Evolutionary conservation across 2,113 vertebrate species (phyloP), one percentile per base, ranked within the genome.

Genomic region (Dunckerocampus dactyliophorus): DNA sequence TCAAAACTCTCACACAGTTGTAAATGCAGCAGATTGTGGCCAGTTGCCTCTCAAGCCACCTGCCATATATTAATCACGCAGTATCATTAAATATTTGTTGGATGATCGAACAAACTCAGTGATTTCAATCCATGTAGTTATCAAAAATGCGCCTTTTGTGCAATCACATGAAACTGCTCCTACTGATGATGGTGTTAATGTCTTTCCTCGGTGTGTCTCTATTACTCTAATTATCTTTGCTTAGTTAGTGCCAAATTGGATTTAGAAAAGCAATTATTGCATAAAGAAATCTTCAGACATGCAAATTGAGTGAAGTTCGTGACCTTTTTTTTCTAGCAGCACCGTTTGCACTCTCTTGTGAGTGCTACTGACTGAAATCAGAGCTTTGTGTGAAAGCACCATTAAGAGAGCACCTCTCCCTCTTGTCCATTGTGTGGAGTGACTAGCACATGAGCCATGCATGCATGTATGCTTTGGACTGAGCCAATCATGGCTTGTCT

Each of bases 301-400:
- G 47, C 22, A 43, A 58, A 72, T 9, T 22, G n/a, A 15, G 3
- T 49, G 15, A 4, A 2, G 16, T 17, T 12, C 46, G 19, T 6
- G 39, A 28, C 28, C 63, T n/a, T 60, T 61, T 51, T 20, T 24
- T 64, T 75, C 24, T 13, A 56, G 24, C 16, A 45, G 17, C 17
- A 53, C 11, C 3, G 28, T 45, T 58, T 50, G 48, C 34, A n/a
- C n/a, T n/a, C n/a, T 60, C 20, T 68, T 51, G 45, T 54, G 56
- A 46, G 43, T 8, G 17, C 21, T 59, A 47, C 20, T 63, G 48
- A 46, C 65, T 82, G 68, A 79, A 82, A 82, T 72, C 13, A 34
- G 65, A 75, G 63, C 64, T 52, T 76, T 83, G 79, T 76, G 63
- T 69, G 74, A 82, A 73, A 55, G 47, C 72, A 16, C 56, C 20